A percentile compares a stretch with the other conserved stretches of the same genome.
Evolutionary conservation across 2,888 invertebrate species (phyloP).

Genomic region (Tupiocoris notatus): DNA sequence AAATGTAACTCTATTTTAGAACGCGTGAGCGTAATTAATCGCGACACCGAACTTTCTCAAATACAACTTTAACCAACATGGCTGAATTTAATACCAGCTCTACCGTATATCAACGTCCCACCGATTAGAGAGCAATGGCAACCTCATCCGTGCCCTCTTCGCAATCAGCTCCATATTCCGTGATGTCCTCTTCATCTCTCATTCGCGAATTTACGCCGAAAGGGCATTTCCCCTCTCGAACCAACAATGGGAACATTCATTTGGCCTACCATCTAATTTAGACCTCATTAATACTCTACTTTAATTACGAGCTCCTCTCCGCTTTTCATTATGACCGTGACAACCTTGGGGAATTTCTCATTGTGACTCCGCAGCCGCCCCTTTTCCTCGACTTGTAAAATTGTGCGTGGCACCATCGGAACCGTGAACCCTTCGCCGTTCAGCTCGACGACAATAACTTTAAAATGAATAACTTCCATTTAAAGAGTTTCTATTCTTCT

Average conservation of each 20-base stretch:
- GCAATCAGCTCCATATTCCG: neutral
- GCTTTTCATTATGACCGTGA: slow-evolving; percentile 25
- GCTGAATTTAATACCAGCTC: slow-evolving; percentile 26
- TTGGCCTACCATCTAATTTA: slow-evolving; percentile 32
- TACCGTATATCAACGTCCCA: slow-evolving; percentile 24
- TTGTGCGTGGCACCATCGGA: slow-evolving; percentile 8
- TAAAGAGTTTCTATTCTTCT: neutral
- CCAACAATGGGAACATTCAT: slow-evolving; percentile 34
- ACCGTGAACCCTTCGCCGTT: no score
- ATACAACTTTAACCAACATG: no score
- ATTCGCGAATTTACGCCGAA: neutral
- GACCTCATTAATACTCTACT: slow-evolving; percentile 37
- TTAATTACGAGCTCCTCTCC: slow-evolving; percentile 24
- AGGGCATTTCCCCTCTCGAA: neutral
- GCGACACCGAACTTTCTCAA: no score
- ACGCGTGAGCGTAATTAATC: no score
- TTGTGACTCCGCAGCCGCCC: neutral
- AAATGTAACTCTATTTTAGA: no score
- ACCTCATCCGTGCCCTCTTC: neutral
- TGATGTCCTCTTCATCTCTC: neutral
- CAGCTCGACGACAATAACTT: slow-evolving; percentile 9
- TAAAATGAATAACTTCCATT: slow-evolving; percentile 4
- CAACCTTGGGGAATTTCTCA: slow-evolving; percentile 32
- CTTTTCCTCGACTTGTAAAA: slow-evolving; percentile 9
- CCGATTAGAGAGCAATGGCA: slow-evolving; percentile 34